Evolutionary conservation across 92 coral and sea anemone genomes (phyloP).

Genomic region (Palythoa grandis): DNA sequence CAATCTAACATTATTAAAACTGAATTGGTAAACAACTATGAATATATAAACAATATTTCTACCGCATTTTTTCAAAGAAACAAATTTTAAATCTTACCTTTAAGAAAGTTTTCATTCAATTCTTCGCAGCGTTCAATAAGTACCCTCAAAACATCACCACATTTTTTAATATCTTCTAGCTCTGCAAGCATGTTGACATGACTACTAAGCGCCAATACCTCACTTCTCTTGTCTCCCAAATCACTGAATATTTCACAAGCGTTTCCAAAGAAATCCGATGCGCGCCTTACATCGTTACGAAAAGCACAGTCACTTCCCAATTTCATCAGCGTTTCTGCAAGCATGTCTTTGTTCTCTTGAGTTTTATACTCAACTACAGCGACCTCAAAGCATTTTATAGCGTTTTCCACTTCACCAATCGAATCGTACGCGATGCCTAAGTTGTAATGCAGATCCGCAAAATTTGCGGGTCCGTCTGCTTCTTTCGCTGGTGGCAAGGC

Average conservation of each 20-base stretch:
- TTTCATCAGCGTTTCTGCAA: conserved; percentile 80
- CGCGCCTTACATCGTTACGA: conserved; percentile 65
- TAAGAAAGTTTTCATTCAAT: conserved; percentile 69
- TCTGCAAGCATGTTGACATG: conserved; percentile 89
- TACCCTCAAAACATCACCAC: conserved; percentile 67
- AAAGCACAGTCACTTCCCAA: conserved; percentile 78
- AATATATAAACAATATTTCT: neutral
- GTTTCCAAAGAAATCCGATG: conserved; percentile 70
- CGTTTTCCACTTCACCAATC: conserved; percentile 66
- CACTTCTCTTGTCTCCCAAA: conserved; percentile 74
- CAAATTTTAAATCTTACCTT: conserved; percentile 60
- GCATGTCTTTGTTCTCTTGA: conserved; percentile 82
- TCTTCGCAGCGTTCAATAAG: conserved; percentile 82
- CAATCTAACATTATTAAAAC: neutral
- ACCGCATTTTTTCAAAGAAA: neutral
- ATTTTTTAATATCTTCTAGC: conserved; percentile 68
- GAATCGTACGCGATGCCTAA: conserved; percentile 90
- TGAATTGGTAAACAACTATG: neutral
- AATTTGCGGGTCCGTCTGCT: conserved; percentile 84
- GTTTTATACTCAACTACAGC: conserved; percentile 78
- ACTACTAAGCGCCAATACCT: conserved; percentile 74
- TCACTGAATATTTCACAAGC: conserved; percentile 68
- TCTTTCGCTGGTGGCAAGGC: conserved; percentile 93
- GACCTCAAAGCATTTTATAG: conserved; percentile 77
- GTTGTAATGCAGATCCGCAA: conserved; percentile 93